phyloP scores from a whole-genome alignment of 2,888 invertebrate genomes.

The Scrobipalpa atriplicella region DNA sequence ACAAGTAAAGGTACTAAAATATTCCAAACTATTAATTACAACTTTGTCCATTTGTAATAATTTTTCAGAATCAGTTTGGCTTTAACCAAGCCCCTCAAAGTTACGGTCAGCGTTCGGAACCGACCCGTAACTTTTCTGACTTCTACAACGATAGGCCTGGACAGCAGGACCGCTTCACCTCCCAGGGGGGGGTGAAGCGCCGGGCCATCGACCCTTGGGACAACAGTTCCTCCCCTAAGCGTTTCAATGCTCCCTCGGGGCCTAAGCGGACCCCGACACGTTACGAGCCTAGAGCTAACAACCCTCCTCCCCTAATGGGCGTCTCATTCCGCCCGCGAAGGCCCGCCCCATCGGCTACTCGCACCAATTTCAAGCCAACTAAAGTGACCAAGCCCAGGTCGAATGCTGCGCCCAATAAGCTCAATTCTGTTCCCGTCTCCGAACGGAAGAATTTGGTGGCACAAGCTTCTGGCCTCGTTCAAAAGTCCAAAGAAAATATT shows the following conservation, averaged over 20 bases:
- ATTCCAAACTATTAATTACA: constrained; percentile 13
- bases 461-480: constrained; percentile 31
- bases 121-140: constrained; percentile 46
- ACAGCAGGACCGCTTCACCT: constrained; percentile 29
- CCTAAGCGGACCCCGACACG: constrained; percentile 9
- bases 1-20: not conserved
- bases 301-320: constrained; percentile 23
- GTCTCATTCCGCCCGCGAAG: constrained; percentile 32
- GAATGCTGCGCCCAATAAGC: constrained; percentile 41
- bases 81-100: constrained; percentile 40
- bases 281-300: not conserved
- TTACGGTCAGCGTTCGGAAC: constrained; percentile 38
- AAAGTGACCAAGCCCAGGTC: constrained; percentile 51
- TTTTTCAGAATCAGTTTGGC: constrained; percentile 61
- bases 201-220: constrained; percentile 46
- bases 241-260: constrained; percentile 39
- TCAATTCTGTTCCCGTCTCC: constrained; percentile 39
- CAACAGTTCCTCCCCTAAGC: constrained; percentile 46
- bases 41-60: constrained; percentile 27
- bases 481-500: constrained; percentile 31
- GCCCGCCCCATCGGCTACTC: constrained; percentile 28
- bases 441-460: constrained; percentile 43
- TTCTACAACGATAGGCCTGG: constrained; percentile 47
- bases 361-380: constrained; percentile 46
- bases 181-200: constrained; percentile 50